Evolutionary conservation across 2,797 vertebrate species (phyloP).

Genomic region (Coendou prehensilis): DNA sequence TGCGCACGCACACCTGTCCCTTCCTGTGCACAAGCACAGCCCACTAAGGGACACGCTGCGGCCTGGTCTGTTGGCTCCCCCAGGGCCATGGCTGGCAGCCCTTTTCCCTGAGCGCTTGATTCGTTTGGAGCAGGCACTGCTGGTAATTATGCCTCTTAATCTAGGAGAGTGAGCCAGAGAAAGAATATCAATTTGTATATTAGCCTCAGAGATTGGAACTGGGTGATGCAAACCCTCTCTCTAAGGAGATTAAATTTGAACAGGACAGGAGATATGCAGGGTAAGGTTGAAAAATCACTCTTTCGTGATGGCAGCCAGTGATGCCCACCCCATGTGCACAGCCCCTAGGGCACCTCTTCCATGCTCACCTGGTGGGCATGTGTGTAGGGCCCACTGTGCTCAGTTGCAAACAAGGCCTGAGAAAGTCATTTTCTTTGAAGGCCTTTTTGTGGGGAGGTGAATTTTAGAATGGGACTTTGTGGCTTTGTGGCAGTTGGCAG

Average conservation of each 20-base stretch:
- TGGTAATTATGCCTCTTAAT: constrained; percentile 89
- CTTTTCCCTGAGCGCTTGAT: constrained; percentile 81
- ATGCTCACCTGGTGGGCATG: rapidly evolving
- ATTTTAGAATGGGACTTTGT: background rate
- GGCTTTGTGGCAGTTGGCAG: background rate
- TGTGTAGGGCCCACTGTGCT: background rate
- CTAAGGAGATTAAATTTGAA: constrained; percentile 85
- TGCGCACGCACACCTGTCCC: background rate
- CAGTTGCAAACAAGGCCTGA: background rate
- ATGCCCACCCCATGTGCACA: no score
- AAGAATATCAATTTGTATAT: constrained; percentile 89
- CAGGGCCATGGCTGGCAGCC: constrained; percentile 76
- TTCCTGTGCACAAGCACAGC: background rate
- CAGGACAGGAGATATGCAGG: constrained; percentile 87
- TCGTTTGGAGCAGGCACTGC: constrained; percentile 82
- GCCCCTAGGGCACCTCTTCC: background rate
- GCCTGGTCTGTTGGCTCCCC: constrained; percentile 62
- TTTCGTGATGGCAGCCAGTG: constrained; percentile 79
- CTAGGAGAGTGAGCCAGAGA: constrained; percentile 87
- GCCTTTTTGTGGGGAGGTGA: background rate
- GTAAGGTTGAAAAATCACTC: constrained; percentile 88
- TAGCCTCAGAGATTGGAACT: constrained; percentile 88
- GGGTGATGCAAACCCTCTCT: constrained; percentile 84
- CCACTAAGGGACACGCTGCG: background rate
- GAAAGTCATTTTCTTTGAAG: background rate